Evolutionary conservation across 2,113 vertebrate genomes (phyloP), one percentile per base, ranked within the genome.

Genomic region (Poeciliopsis prolifica): DNA sequence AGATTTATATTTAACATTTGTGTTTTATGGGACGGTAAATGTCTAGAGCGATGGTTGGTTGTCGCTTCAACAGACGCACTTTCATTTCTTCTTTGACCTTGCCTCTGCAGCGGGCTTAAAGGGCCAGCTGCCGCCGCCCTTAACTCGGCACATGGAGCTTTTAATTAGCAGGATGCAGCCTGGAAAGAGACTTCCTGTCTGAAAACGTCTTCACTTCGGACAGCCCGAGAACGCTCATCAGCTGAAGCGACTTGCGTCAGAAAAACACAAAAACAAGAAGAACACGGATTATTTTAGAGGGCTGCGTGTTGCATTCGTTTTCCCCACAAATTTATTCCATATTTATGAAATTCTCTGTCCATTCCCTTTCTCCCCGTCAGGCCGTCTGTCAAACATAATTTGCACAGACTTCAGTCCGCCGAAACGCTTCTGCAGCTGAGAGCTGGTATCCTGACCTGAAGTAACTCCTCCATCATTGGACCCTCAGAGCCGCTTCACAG

Each of bases 401-500:
- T 76, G 58, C 65, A n/a, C 62, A 70, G 26, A 28, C 76, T 54
- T 82, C 69, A 68, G 54, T 58, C 58, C 15, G 4, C 62, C 62
- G 48, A 62, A 22, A n/a, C 0, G 65, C 51, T 0, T 6, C 68
- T 74, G 17, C 63, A 72, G 24, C 51, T n/a, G 51, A 58, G 22
- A 58, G 51, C 8, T n/a, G 51, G 1, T 31, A 1, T 26, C 15
- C 64, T 77, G 28, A 74, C 75, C 61, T 72, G 28, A 78, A 83
- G 76, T 67, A 71, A 70, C 6, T 69, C 65, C 73, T 35, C 51
- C 77, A 75, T 77, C 54, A n/a, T 81, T 60, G 65, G 77, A 74
- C 35, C 73, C 74, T 81, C 75, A 78, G 66, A 40, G 65, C 75
- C 77, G 60, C 70, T 83, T 75, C 75, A 84, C 85, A 82, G 78